phyloP scores from a whole-genome alignment of 2,888 invertebrate genomes.

The Hybos culiciformis region DNA sequence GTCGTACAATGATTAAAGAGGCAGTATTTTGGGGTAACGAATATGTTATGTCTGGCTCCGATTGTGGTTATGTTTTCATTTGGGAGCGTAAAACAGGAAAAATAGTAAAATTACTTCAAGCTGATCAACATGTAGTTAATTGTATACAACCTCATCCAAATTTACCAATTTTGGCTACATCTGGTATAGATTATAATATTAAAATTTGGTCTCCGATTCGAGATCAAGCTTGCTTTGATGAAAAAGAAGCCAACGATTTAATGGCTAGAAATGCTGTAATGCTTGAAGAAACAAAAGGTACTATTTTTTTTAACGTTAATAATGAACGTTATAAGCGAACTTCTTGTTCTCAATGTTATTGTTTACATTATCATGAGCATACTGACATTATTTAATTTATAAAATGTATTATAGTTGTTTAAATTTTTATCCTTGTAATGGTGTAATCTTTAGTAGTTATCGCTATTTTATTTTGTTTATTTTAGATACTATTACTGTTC shows the following conservation, averaged over 20 bases:
- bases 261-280: conserved; percentile 65
- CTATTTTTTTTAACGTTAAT: too few relatives aligned
- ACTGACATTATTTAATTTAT: too few relatives aligned
- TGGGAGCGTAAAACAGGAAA: conserved; percentile 61
- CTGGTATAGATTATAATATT: conserved; percentile 79
- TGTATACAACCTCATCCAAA: conserved; percentile 73
- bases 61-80: conserved; percentile 75
- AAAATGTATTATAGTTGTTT: too few relatives aligned
- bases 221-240: conserved; percentile 47
- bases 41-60: conserved; percentile 75
- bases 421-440: too few relatives aligned
- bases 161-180: conserved; percentile 60
- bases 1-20: conserved; percentile 70
- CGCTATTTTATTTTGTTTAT: too few relatives aligned
- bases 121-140: conserved; percentile 72
- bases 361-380: too few relatives aligned
- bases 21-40: conserved; percentile 72
- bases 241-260: conserved; percentile 47
- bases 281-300: conserved; percentile 73
- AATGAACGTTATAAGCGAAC: too few relatives aligned
- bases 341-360: too few relatives aligned
- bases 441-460: too few relatives aligned
- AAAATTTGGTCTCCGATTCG: conserved; percentile 69
- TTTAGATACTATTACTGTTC: conserved; percentile 79
- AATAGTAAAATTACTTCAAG: conserved; percentile 60